phyloP scores from a whole-genome alignment of 2,113 vertebrate species.

The Papio anubis region DNA sequence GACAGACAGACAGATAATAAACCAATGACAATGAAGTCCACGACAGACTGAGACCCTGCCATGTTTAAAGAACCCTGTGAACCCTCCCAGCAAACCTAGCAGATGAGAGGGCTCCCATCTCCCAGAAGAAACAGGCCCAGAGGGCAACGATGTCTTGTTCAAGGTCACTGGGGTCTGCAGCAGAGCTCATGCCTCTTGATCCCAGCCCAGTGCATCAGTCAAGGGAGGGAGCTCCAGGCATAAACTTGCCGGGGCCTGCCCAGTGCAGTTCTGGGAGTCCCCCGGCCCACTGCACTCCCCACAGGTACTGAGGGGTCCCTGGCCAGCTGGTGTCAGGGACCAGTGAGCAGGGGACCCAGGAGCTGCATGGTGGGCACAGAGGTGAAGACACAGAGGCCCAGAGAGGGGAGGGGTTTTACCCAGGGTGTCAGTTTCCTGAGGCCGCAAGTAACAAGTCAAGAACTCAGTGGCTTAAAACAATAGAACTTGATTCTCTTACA shows the following conservation, averaged over 20 bases:
- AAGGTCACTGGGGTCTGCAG: not conserved
- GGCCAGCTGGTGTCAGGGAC: not conserved
- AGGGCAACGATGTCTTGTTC: not conserved
- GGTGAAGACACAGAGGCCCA: not conserved
- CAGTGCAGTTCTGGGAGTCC: not conserved
- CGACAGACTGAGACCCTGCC: rapidly evolving
- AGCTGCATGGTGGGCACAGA: not conserved
- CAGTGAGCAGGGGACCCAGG: not conserved
- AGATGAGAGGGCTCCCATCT: not conserved
- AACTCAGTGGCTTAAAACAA: not conserved
- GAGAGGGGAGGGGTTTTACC: not conserved
- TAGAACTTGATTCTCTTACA: not conserved
- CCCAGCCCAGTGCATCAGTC: not conserved
- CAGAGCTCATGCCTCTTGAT: not conserved
- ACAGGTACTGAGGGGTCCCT: not conserved
- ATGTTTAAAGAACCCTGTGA: not conserved
- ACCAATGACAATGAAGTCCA: no score
- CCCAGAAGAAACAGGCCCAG: not conserved
- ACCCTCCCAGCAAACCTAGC: not conserved
- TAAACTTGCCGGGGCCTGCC: rapidly evolving
- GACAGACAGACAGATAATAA: no score
- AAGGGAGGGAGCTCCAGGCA: not conserved
- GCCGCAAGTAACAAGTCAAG: not conserved
- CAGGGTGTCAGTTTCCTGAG: not conserved
- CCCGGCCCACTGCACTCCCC: not conserved